Percentiles rank a stretch among this genome's conserved stretches.
These are phyloP conservation scores for Lordiphosa clarofinis DNA, from an alignment of 1,140 invertebrate species.

Conservation along the genomic window DNA sequence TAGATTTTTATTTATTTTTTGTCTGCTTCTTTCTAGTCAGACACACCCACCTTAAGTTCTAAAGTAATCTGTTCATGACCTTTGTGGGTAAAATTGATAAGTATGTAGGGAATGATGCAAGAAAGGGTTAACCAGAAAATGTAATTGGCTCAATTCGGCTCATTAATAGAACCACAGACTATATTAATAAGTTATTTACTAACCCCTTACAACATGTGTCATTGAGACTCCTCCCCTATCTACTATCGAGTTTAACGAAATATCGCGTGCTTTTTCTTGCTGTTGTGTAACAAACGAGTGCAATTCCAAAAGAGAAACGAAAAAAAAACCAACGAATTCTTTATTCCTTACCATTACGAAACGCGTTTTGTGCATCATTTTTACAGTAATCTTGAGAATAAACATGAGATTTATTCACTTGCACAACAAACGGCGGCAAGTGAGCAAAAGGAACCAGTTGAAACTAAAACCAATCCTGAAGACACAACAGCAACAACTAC, in stretches of 20 bases:
- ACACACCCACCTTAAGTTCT: slow-evolving; percentile 25
- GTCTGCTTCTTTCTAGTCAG: slow-evolving; percentile 20
- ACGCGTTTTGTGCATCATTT: slow-evolving; percentile 74
- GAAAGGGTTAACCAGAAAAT: not conserved
- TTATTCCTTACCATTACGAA: slow-evolving; percentile 44
- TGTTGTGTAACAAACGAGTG: slow-evolving; percentile 71
- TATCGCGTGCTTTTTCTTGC: slow-evolving; percentile 46
- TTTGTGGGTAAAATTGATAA: no score
- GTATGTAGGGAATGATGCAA: no score
- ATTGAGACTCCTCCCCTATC: not conserved
- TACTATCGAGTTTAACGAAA: not conserved
- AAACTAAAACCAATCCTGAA: slow-evolving; percentile 35
- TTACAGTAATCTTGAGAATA: slow-evolving; percentile 92
- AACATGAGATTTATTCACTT: slow-evolving; percentile 91
- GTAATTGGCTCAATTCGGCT: slow-evolving; percentile 33
- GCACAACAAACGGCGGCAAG: slow-evolving; percentile 82
- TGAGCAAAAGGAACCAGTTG: slow-evolving; percentile 60
- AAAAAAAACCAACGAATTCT: slow-evolving; percentile 10
- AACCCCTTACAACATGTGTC: slow-evolving; percentile 12
- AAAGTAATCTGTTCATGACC: not conserved
- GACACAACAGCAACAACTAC: slow-evolving; percentile 18
- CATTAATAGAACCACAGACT: slow-evolving; percentile 17
- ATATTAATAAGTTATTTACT: slow-evolving; percentile 26
- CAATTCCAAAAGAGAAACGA: slow-evolving; percentile 31
- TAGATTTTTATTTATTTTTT: no score